Conservation (phyloP, 2,797 vertebrate species). For the Chelonia mydas region DNA sequence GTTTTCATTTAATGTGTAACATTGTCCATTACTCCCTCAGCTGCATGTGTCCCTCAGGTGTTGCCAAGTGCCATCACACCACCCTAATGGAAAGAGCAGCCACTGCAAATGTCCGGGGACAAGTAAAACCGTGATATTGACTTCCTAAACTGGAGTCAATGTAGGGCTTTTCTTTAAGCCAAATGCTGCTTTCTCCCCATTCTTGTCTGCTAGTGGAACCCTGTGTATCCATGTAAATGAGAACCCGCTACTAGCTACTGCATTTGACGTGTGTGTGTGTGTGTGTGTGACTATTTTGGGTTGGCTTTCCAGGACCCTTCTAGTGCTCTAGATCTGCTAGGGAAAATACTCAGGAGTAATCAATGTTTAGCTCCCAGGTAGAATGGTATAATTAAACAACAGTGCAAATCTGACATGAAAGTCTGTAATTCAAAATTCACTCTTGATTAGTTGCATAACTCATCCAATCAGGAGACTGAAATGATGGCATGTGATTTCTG, state of each 20-base stretch:
- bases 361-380: constrained; percentile 11
- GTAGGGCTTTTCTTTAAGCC: neutral
- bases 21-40: neutral
- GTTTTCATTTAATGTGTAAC: neutral
- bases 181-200: neutral
- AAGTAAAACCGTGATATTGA: neutral
- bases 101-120: neutral
- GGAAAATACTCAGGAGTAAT: constrained; percentile 44
- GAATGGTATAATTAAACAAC: constrained; percentile 22
- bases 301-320: constrained; percentile 1
- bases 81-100: neutral
- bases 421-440: neutral
- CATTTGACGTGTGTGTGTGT: neutral
- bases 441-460: neutral
- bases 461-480: neutral
- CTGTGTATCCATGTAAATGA: constrained; percentile 57
- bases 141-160: neutral
- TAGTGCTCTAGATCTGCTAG: neutral
- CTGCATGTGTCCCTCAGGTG: neutral
- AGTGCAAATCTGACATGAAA: neutral
- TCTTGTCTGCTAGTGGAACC: neutral
- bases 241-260: constrained; percentile 17
- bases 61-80: neutral
- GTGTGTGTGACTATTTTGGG: neutral
- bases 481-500: neutral